phyloP scores from a whole-genome alignment of 2,888 invertebrate genomes.

The Metallyticus violacea region DNA sequence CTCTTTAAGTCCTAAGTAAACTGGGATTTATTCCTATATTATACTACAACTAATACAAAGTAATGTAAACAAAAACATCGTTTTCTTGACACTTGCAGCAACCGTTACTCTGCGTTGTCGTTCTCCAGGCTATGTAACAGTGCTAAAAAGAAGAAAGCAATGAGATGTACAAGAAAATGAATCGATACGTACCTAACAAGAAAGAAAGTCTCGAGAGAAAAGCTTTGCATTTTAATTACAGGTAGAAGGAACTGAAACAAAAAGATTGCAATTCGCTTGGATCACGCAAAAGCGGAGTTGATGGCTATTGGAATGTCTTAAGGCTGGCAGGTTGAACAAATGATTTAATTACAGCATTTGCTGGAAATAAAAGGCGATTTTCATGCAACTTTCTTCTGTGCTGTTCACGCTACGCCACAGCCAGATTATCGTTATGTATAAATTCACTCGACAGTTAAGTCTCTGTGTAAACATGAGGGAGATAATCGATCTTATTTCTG shows the following conservation, averaged over 20 bases:
- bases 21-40: too few species aligned
- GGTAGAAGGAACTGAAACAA: neutral
- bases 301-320: neutral
- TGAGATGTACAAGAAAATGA: too few species aligned
- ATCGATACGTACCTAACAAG: too few species aligned
- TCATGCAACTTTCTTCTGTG: neutral
- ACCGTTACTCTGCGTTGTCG: too few species aligned
- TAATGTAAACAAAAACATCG: too few species aligned
- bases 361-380: neutral
- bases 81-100: too few species aligned
- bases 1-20: too few species aligned
- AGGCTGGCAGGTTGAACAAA: neutral
- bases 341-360: neutral
- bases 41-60: too few species aligned
- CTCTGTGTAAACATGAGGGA: neutral
- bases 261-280: neutral
- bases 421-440: neutral
- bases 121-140: too few species aligned
- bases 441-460: neutral
- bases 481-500: neutral
- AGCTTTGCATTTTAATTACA: neutral
- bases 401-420: neutral
- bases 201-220: too few species aligned
- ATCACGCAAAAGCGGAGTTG: neutral
- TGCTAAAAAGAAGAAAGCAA: too few species aligned